phyloP scores from a whole-genome alignment of 2,888 invertebrate species.

The Cosmia pyralina region DNA sequence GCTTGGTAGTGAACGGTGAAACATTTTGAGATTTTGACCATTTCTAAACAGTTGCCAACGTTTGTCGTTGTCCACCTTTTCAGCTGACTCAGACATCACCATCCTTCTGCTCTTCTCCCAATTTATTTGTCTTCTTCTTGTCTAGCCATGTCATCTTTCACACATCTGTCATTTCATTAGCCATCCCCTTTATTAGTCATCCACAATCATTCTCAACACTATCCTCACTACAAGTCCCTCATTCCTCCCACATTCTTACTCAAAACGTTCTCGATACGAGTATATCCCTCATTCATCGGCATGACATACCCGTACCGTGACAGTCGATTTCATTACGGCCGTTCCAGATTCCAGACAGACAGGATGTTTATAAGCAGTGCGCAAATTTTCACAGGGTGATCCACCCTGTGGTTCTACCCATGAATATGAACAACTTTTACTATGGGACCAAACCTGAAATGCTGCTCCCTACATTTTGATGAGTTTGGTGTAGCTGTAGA shows the following conservation, averaged over 20 bases:
- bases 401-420: too few relatives aligned
- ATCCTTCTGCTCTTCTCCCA: not conserved
- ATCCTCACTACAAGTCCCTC: not conserved
- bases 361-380: too few relatives aligned
- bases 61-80: not conserved
- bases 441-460: too few relatives aligned
- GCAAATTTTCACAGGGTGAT: too few relatives aligned
- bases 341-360: too few relatives aligned
- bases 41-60: not conserved
- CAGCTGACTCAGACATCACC: not conserved
- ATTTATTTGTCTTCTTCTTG: not conserved
- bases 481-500: too few relatives aligned
- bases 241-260: not conserved
- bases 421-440: too few relatives aligned
- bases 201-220: not conserved
- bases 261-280: not conserved
- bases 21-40: constrained; percentile 17
- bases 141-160: too few relatives aligned
- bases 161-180: not conserved
- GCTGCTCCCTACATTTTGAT: too few relatives aligned
- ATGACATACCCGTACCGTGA: too few relatives aligned
- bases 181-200: not conserved
- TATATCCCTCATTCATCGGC: not conserved
- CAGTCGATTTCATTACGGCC: not conserved
- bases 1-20: constrained; percentile 31